phyloP scores from a whole-genome alignment of 2,888 invertebrate genomes.

The Lasioglossum pauxillum region DNA sequence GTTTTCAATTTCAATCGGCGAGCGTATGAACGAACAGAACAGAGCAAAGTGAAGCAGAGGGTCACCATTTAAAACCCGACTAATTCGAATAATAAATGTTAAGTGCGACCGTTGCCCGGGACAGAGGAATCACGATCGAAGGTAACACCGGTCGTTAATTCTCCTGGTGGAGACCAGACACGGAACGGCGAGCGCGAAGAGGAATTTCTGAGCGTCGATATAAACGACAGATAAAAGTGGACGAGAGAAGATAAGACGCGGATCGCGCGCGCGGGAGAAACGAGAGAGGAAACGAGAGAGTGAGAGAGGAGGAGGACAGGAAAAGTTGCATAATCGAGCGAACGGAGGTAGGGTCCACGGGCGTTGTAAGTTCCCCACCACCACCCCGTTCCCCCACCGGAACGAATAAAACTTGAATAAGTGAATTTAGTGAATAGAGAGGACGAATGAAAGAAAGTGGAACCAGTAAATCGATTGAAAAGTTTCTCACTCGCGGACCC shows the following conservation, averaged over 20 bases:
- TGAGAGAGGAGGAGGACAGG: background rate
- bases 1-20: slow-evolving; percentile 18
- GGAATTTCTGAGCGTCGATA: slow-evolving; percentile 11
- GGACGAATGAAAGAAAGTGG: slow-evolving; percentile 74
- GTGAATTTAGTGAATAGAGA: slow-evolving; percentile 77
- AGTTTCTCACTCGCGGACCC: slow-evolving; percentile 73
- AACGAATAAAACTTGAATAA: slow-evolving; percentile 78
- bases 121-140: background rate
- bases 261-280: slow-evolving; percentile 4
- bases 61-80: background rate
- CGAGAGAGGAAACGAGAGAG: background rate
- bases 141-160: slow-evolving; percentile 16
- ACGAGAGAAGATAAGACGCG: slow-evolving; percentile 48
- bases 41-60: background rate
- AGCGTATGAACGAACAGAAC: background rate
- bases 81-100: slow-evolving; percentile 6
- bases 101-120: background rate
- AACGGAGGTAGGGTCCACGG: slow-evolving; percentile 60
- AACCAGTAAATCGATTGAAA: slow-evolving; percentile 77
- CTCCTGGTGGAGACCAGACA: background rate
- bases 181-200: background rate
- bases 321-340: slow-evolving; percentile 76
- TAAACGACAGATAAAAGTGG: slow-evolving; percentile 28
- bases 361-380: slow-evolving; percentile 70
- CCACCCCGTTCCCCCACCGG: slow-evolving; percentile 43